A percentile compares a stretch with the other conserved stretches of the same genome.
phyloP scores from a whole-genome alignment of 2,113 vertebrate species.

The Callipepla squamata region DNA sequence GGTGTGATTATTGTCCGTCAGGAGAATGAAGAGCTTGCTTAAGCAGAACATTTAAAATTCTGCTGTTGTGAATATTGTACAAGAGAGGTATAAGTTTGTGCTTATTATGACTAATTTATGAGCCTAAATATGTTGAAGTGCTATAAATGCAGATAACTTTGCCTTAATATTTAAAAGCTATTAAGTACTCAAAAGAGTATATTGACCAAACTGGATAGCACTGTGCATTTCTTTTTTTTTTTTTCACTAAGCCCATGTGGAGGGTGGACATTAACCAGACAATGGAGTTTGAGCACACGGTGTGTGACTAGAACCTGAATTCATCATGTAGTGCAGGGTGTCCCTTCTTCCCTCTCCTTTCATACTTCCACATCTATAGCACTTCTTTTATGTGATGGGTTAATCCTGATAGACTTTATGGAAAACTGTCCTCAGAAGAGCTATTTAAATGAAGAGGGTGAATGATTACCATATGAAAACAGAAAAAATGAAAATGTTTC shows the following conservation, averaged over 20 bases:
- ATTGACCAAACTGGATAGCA: neutral
- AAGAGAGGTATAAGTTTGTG: neutral
- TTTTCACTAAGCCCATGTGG: neutral
- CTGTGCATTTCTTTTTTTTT: neutral
- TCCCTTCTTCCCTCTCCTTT: neutral
- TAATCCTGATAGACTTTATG: neutral
- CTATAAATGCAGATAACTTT: neutral
- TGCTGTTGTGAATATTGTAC: neutral
- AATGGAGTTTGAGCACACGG: neutral
- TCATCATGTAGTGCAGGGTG: neutral
- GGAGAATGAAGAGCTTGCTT: neutral
- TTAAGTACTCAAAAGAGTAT: neutral
- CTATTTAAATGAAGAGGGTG: neutral
- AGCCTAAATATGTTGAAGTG: neutral
- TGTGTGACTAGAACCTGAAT: neutral
- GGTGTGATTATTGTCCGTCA: constrained; percentile 12
- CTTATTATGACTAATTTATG: neutral
- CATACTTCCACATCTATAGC: neutral
- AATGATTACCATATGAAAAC: neutral
- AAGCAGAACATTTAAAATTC: neutral
- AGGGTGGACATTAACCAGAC: neutral
- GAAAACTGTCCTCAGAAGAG: neutral
- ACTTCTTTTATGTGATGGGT: neutral
- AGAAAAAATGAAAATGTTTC: neutral
- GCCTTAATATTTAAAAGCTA: neutral